phyloP scores from a whole-genome alignment of 1,140 invertebrate species.

The Pachypsylla venusta region DNA sequence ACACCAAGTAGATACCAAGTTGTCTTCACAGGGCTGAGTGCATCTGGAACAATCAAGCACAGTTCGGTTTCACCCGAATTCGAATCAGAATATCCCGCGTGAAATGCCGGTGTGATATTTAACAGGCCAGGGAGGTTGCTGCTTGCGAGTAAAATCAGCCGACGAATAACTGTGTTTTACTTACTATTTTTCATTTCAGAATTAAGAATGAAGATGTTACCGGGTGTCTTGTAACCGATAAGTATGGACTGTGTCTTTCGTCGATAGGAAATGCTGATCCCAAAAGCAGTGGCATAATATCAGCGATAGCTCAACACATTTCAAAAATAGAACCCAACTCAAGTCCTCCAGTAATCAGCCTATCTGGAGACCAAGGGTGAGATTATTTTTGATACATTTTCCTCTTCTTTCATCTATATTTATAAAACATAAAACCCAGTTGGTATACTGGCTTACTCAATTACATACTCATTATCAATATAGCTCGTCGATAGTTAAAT shows the following conservation, averaged over 20 bases:
- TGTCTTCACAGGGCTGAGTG: too few relatives aligned
- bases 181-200: constrained; percentile 15
- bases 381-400: constrained; percentile 11
- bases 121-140: too few relatives aligned
- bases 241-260: constrained; percentile 19
- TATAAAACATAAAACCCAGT: too few relatives aligned
- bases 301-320: constrained; percentile 20
- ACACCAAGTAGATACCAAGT: too few relatives aligned
- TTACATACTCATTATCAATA: constrained; percentile 1
- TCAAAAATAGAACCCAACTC: constrained; percentile 18
- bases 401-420: constrained; percentile 5
- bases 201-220: constrained; percentile 17
- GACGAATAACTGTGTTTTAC: background rate
- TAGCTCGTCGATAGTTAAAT: background rate
- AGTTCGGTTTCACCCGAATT: too few relatives aligned
- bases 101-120: too few relatives aligned
- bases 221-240: constrained; percentile 18
- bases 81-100: background rate
- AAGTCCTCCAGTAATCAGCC: constrained; percentile 13
- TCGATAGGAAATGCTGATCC: constrained; percentile 18
- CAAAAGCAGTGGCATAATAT: constrained; percentile 19
- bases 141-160: background rate
- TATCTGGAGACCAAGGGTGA: constrained; percentile 19
- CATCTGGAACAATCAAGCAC: too few relatives aligned
- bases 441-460: background rate